Evolutionary conservation across 2,888 invertebrate genomes (phyloP).

Genomic region (Syrphus vitripennis): DNA sequence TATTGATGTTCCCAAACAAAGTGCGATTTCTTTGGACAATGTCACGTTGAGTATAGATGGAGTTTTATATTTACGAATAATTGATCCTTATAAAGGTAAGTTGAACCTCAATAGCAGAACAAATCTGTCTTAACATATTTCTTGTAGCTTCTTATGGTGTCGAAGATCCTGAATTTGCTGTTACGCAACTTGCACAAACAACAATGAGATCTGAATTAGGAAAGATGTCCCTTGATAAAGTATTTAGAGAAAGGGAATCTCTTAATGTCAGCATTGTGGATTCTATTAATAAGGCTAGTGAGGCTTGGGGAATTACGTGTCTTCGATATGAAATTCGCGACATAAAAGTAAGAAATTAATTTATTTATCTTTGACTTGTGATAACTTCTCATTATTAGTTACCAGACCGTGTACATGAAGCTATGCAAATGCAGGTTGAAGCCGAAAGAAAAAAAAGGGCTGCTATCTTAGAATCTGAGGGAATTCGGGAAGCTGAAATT

Average conservation of each 20-base stretch:
- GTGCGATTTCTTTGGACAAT: conserved; percentile 98
- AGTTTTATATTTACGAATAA: conserved; percentile 95
- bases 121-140: background rate
- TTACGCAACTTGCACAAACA: conserved; percentile 99
- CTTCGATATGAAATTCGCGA: conserved; percentile 96
- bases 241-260: conserved; percentile 97
- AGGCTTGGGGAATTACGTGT: conserved; percentile 98
- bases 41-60: conserved; percentile 98
- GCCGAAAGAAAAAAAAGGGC: conserved; percentile 98
- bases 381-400: conserved; percentile 82
- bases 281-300: conserved; percentile 98
- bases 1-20: conserved; percentile 99
- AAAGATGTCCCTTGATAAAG: conserved; percentile 97
- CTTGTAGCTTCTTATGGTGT: conserved; percentile 95
- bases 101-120: background rate
- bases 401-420: conserved; percentile 97
- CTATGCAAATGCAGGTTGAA: conserved; percentile 99
- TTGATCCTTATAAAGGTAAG: conserved; percentile 93
- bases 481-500: conserved; percentile 94
- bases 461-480: conserved; percentile 98
- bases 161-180: conserved; percentile 99
- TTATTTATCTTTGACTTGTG: background rate
- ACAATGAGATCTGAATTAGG: conserved; percentile 99
- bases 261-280: conserved; percentile 97
- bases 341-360: conserved; percentile 75